A percentile compares a stretch with the other conserved stretches of the same genome.
Conservation (phyloP, 2,113 vertebrate genomes). For the Antennarius striatus region DNA sequence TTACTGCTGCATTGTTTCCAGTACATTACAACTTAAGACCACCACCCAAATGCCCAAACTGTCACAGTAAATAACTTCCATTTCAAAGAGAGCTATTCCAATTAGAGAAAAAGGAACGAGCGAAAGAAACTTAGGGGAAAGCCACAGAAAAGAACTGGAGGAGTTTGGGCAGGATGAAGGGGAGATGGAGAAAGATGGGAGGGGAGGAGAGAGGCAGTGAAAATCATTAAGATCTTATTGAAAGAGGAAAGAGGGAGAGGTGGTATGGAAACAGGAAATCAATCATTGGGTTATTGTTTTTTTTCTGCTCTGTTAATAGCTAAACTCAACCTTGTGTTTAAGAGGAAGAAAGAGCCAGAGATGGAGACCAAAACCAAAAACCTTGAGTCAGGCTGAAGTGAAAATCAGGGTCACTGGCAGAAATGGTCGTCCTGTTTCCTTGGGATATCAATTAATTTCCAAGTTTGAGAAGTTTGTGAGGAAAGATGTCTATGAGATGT, state of each 20-base stretch:
- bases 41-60: constrained; percentile 62
- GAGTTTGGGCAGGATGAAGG: constrained; percentile 34
- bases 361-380: not conserved
- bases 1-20: constrained; percentile 68
- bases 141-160: constrained; percentile 48
- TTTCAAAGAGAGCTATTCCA: constrained; percentile 70
- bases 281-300: constrained; percentile 60
- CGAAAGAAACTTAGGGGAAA: constrained; percentile 49
- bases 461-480: not conserved
- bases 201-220: constrained; percentile 53
- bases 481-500: not conserved
- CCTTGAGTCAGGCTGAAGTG: not conserved
- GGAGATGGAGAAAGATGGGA: constrained; percentile 31
- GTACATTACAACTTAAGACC: constrained; percentile 60
- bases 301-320: constrained; percentile 61
- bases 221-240: constrained; percentile 76
- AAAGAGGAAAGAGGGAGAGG: constrained; percentile 54
- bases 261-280: constrained; percentile 75
- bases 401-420: constrained; percentile 13
- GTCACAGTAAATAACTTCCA: constrained; percentile 73
- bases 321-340: constrained; percentile 37
- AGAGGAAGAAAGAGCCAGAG: constrained; percentile 15
- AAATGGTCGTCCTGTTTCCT: constrained; percentile 8
- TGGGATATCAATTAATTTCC: constrained; percentile 31
- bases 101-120: constrained; percentile 57